These are phyloP conservation scores for Cephalopachus bancanus DNA, from an alignment of 2,797 vertebrate genomes.

Conservation along the genomic window DNA sequence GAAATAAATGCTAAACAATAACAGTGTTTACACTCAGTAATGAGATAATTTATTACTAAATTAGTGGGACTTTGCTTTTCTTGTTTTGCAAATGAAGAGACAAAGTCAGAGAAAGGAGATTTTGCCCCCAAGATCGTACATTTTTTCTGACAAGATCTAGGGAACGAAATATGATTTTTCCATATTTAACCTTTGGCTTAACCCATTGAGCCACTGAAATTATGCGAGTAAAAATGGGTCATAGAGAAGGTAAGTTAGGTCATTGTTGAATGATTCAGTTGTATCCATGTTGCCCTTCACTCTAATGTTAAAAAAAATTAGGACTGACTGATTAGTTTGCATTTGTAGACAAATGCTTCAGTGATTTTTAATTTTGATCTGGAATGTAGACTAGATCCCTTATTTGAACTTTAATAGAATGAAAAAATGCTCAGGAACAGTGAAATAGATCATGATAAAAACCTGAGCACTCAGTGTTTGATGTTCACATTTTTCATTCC, in stretches of 20 bases:
- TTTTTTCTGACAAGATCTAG: constrained; percentile 37
- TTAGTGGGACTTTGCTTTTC: constrained; percentile 63
- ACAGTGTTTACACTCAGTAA: constrained; percentile 76
- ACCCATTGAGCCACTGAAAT: constrained; percentile 21
- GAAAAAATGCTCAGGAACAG: not conserved
- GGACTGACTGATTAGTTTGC: constrained; percentile 42
- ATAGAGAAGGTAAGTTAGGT: constrained; percentile 25
- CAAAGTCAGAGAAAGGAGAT: constrained; percentile 61
- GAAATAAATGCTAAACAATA: constrained; percentile 77
- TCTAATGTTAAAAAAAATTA: not conserved
- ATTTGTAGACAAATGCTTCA: constrained; percentile 59
- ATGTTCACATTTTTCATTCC: not conserved
- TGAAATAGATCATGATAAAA: not conserved
- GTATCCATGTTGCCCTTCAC: not conserved
- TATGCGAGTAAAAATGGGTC: not conserved
- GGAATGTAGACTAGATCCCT: not conserved
- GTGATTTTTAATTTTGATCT: constrained; percentile 72
- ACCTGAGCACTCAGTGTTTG: not conserved
- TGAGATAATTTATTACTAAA: constrained; percentile 81
- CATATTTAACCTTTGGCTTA: constrained; percentile 36
- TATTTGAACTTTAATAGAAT: constrained; percentile 5
- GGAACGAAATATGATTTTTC: constrained; percentile 15
- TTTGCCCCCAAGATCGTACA: constrained; percentile 16
- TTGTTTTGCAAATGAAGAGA: constrained; percentile 72
- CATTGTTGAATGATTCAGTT: constrained; percentile 5